Conservation (phyloP, 2,113 vertebrate genomes). For the Suncus etruscus region DNA sequence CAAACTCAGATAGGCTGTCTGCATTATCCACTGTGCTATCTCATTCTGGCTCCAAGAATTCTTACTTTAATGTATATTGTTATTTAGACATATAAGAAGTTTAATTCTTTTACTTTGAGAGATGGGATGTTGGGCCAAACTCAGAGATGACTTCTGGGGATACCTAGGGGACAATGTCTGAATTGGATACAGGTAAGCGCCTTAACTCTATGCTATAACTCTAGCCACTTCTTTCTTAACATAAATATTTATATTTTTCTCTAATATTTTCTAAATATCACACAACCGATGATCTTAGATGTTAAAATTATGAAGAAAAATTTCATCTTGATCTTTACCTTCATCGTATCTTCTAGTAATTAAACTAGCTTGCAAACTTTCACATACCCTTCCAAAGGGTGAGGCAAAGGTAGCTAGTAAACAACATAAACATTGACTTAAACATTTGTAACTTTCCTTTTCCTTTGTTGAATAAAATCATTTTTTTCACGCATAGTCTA, state of each 20-base stretch:
- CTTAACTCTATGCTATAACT: not conserved
- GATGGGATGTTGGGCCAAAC: too few relatives aligned
- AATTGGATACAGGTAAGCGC: too few relatives aligned
- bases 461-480: not conserved
- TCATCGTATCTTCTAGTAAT: not conserved
- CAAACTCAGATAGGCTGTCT: too few relatives aligned
- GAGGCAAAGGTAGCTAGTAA: not conserved
- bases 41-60: too few relatives aligned
- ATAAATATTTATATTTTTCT: constrained; percentile 15
- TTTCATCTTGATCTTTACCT: not conserved
- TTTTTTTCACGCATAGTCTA: constrained; percentile 56
- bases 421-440: not conserved
- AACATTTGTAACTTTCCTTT: constrained; percentile 57
- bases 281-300: not conserved
- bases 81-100: not conserved
- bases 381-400: not conserved
- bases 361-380: constrained; percentile 25
- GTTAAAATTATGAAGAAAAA: not conserved
- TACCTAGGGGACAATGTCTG: too few relatives aligned
- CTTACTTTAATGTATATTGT: constrained; percentile 12
- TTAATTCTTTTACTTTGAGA: too few relatives aligned
- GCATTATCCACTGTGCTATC: too few relatives aligned
- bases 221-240: constrained; percentile 11
- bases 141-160: too few relatives aligned
- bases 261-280: not conserved